Evolutionary conservation across 2,797 vertebrate genomes (phyloP).

Genomic region (Clarias pachynema): DNA sequence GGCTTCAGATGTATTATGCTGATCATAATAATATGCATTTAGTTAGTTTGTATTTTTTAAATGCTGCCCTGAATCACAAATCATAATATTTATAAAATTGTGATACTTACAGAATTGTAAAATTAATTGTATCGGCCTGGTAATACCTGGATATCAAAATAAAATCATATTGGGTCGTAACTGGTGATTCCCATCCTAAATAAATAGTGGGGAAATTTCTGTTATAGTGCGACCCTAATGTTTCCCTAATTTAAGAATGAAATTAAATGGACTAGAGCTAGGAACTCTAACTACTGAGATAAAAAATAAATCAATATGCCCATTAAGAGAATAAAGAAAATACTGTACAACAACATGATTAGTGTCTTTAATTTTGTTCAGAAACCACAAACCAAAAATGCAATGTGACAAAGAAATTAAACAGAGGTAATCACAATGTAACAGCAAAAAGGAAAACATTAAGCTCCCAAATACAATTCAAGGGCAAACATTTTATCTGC

Average conservation of each 20-base stretch:
- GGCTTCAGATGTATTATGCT: background rate
- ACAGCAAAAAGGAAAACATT: slow-evolving; percentile 53
- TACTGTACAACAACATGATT: slow-evolving; percentile 15
- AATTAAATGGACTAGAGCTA: background rate
- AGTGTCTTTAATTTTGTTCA: slow-evolving; percentile 28
- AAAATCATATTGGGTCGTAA: too few species aligned
- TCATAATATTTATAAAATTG: too few species aligned
- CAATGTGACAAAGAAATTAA: slow-evolving; percentile 12
- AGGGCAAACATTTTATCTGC: slow-evolving; percentile 41
- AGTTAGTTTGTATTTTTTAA: too few species aligned
- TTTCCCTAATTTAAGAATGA: background rate
- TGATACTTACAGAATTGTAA: too few species aligned
- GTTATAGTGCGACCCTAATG: background rate
- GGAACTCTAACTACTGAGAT: background rate
- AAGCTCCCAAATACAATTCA: slow-evolving; percentile 39
- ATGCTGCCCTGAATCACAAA: too few species aligned
- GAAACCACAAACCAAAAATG: slow-evolving; percentile 11
- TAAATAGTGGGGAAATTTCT: background rate
- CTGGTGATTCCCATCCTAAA: background rate
- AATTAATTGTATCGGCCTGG: too few species aligned
- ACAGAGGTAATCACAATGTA: slow-evolving; percentile 47
- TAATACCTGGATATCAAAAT: too few species aligned
- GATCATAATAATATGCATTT: too few species aligned
- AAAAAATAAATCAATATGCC: background rate
- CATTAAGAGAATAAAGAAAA: slow-evolving; percentile 13